Conservation (phyloP, 2,797 vertebrate species). For the Delichon dasypus region DNA sequence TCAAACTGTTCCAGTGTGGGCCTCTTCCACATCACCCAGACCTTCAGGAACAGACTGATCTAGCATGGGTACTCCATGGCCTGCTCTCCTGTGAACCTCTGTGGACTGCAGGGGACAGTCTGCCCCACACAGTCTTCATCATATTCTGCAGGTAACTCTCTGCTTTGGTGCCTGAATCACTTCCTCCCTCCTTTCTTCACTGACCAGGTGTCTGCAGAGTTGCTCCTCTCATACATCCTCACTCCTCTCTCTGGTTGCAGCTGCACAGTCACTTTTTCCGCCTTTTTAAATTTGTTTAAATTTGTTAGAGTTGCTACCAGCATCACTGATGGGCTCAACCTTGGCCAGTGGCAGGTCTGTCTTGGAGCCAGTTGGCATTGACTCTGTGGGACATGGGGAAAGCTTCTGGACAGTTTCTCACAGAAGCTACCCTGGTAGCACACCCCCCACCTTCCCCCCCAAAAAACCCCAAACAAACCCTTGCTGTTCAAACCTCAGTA, state of each 20-base stretch:
- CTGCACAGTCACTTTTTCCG: fast-evolving
- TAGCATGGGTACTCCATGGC: not conserved
- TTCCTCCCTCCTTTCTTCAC: not conserved
- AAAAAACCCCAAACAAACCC: not conserved
- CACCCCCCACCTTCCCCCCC: no score
- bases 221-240: not conserved
- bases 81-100: not conserved
- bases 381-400: not conserved
- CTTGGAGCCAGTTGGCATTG: not conserved
- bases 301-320: not conserved
- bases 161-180: not conserved
- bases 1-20: not conserved
- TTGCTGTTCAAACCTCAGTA: not conserved
- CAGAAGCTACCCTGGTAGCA: not conserved
- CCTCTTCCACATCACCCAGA: not conserved
- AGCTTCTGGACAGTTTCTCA: not conserved
- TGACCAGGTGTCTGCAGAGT: not conserved
- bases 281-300: not conserved
- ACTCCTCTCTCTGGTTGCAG: not conserved
- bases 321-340: not conserved
- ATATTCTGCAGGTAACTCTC: not conserved
- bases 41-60: not conserved
- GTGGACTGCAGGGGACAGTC: not conserved
- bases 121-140: not conserved
- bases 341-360: not conserved